Conservation (phyloP, 2,113 vertebrate genomes). For the Carassius gibelio region DNA sequence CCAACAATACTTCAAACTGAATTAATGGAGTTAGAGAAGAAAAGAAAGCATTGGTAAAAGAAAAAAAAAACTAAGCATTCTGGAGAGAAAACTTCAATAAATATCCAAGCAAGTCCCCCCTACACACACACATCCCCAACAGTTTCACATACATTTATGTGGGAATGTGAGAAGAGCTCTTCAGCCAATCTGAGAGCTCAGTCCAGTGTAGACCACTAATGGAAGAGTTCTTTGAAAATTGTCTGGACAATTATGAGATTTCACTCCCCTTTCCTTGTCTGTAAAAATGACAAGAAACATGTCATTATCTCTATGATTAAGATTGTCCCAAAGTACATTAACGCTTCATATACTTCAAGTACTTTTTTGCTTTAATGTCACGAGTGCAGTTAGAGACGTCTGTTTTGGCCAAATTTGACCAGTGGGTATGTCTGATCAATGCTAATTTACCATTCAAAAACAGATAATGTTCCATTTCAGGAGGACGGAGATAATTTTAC, state of each 20-base stretch:
- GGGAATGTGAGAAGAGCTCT: no score
- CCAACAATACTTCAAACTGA: constrained; percentile 59
- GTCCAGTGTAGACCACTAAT: background rate
- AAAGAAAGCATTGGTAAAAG: constrained; percentile 38
- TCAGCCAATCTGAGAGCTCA: background rate
- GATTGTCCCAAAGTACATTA: constrained; percentile 29
- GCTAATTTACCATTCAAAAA: constrained; percentile 55
- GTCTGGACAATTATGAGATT: background rate
- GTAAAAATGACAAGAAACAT: constrained; percentile 26
- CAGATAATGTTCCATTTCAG: constrained; percentile 56
- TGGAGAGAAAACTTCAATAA: constrained; percentile 55
- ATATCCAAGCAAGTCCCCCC: constrained; percentile 41
- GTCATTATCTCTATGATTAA: constrained; percentile 34
- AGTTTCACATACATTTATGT: no score
- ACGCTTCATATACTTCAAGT: background rate
- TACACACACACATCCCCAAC: no score
- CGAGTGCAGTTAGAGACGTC: constrained; percentile 15
- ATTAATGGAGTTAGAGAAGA: constrained; percentile 53
- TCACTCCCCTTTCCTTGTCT: background rate
- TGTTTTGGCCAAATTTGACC: constrained; percentile 47
- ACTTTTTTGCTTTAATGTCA: constrained; percentile 18
- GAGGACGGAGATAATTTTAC: constrained; percentile 54
- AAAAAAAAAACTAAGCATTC: constrained; percentile 37
- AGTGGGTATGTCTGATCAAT: constrained; percentile 45
- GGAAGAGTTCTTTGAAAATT: constrained; percentile 4